Conservation (phyloP, 2,888 invertebrate species). For the Acanthopleura granulata region DNA sequence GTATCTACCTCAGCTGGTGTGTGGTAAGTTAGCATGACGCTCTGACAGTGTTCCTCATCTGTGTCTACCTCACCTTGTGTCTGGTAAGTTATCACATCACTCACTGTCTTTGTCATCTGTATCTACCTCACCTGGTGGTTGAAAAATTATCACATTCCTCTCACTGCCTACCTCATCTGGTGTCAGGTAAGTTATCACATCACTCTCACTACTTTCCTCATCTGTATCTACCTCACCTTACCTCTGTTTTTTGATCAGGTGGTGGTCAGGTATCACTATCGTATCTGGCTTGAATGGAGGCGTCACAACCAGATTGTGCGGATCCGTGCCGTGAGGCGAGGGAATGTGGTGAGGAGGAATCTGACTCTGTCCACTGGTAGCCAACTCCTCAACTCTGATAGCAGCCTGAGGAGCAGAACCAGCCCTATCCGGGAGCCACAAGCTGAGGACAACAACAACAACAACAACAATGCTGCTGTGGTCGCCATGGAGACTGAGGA, state of each 20-base stretch:
- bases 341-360: not conserved
- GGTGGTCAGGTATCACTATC: slow-evolving; percentile 50
- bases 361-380: not conserved
- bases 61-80: not conserved
- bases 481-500: not conserved
- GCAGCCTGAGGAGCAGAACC: too few relatives aligned
- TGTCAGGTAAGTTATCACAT: slow-evolving; percentile 26
- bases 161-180: not conserved
- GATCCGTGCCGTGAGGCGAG: slow-evolving; percentile 8
- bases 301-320: slow-evolving; percentile 43
- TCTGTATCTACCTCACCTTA: slow-evolving; percentile 54
- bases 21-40: not conserved
- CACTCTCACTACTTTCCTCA: too few relatives aligned
- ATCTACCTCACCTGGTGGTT: not conserved
- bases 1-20: not conserved
- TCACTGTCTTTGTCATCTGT: not conserved
- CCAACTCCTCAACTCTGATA: too few relatives aligned
- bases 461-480: not conserved
- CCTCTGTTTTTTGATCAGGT: slow-evolving; percentile 41
- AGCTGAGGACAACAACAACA: slow-evolving; percentile 1
- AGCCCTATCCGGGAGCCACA: too few relatives aligned
- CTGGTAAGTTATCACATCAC: not conserved
- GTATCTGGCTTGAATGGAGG: slow-evolving; percentile 52
- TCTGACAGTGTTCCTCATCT: not conserved
- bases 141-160: not conserved